phyloP scores from a whole-genome alignment of 1,140 invertebrate species.

The Panagrolaimus sp. region DNA sequence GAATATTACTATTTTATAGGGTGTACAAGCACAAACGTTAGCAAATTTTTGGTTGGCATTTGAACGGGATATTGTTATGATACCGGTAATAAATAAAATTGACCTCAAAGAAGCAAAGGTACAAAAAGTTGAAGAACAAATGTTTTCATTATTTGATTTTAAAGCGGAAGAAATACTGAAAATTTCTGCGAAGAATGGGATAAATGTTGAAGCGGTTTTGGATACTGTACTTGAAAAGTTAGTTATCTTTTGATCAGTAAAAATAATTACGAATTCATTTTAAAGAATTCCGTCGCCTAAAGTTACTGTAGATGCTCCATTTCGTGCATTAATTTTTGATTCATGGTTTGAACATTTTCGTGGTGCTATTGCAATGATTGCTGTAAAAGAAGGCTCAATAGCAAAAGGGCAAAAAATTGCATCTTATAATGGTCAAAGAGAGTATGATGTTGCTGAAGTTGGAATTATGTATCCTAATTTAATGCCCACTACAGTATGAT shows the following conservation, averaged over 20 bases:
- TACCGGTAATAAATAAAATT: constrained; percentile 93
- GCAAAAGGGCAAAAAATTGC: constrained; percentile 63
- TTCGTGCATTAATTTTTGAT: constrained; percentile 82
- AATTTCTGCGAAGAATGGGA: constrained; percentile 74
- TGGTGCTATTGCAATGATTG: constrained; percentile 74
- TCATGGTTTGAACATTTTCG: constrained; percentile 84
- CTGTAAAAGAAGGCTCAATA: constrained; percentile 61
- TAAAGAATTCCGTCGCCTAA: constrained; percentile 64
- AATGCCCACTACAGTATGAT: constrained; percentile 64
- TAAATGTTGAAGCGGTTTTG: constrained; percentile 60
- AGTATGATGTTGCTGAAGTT: constrained; percentile 74
- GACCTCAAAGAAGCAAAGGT: constrained; percentile 69
- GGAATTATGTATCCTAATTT: constrained; percentile 76
- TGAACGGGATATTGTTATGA: constrained; percentile 72
- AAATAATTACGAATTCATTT: constrained; percentile 5
- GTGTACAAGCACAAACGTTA: constrained; percentile 92
- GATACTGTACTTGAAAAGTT: constrained; percentile 60
- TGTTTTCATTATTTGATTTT: constrained; percentile 79
- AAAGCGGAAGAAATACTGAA: constrained; percentile 68
- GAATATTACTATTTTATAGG: constrained; percentile 59
- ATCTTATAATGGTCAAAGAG: constrained; percentile 68
- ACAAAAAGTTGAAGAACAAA: constrained; percentile 65
- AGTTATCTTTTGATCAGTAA: not conserved
- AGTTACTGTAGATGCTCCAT: constrained; percentile 64
- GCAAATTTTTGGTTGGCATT: constrained; percentile 91